Conservation (phyloP, 2,888 invertebrate genomes). For the Dastarcus helophoroides region DNA sequence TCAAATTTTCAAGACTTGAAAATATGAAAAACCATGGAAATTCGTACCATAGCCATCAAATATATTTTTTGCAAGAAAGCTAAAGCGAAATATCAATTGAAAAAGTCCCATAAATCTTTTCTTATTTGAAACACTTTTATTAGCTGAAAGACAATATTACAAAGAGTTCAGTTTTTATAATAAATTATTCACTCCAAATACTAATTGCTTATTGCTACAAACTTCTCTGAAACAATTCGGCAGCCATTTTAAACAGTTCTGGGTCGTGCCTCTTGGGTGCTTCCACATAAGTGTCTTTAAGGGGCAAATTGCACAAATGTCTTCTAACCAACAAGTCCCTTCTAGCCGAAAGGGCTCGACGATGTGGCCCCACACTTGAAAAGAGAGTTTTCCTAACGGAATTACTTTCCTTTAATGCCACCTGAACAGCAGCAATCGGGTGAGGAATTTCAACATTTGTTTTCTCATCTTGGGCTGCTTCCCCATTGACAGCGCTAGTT, state of each 20-base stretch:
- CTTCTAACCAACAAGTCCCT: constrained; percentile 64
- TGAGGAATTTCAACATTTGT: constrained; percentile 28
- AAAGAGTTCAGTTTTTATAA: no score
- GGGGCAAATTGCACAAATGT: constrained; percentile 56
- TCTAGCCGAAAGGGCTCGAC: constrained; percentile 68
- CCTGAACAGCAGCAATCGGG: constrained; percentile 50
- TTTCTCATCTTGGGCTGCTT: constrained; percentile 15
- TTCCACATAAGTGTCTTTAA: constrained; percentile 42
- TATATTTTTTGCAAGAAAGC: no score
- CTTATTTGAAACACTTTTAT: no score
- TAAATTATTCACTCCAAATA: no score
- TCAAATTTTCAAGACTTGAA: no score
- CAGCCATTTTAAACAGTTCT: constrained; percentile 32
- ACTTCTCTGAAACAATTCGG: constrained; percentile 31
- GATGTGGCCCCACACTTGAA: constrained; percentile 59
- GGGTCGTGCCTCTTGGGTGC: constrained; percentile 34
- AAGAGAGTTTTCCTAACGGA: constrained; percentile 52
- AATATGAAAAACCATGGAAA: no score
- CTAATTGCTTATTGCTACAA: no score
- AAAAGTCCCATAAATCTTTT: no score
- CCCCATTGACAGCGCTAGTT: constrained; percentile 17
- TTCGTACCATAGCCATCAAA: no score
- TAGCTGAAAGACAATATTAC: no score
- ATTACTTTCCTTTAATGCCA: constrained; percentile 47
- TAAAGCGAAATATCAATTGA: no score